Evolutionary conservation across 2,113 vertebrate species (phyloP), one percentile per base, ranked within the genome.

Genomic region (Dicentrarchus labrax): DNA sequence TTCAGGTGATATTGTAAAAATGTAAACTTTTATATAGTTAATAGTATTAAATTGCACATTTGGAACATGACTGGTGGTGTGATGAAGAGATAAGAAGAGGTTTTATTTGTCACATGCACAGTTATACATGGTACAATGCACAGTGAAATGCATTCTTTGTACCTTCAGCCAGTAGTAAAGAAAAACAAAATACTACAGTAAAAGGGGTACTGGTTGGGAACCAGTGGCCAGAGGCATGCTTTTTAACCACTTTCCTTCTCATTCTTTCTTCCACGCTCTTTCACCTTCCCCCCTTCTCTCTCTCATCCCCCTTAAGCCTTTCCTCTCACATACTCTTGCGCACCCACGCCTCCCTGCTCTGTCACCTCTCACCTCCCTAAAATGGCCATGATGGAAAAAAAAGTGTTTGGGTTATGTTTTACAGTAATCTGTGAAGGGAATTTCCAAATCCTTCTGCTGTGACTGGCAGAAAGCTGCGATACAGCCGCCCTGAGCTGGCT

Each of bases 321-420:
- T 77, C 17, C 22, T 56, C 22, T 62, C 66, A 15, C 22, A n/a
- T 17, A 10, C 24, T 50, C 15, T 72, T 8, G 30, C 50, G 47
- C 39, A 21, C 21, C 16, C 9, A 21, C 6, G 0, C 38, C 38
- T 30, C 12, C 38, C 39, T 12, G 2, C 68, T 51, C 39, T 21
- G 4, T 11, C 62, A 22, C 24, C 53, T 54, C n/a, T 66, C 66
- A 48, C 57, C n/a, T 80, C 53, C n/a, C 15, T 21, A 69, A 11
- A 53, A 65, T 19, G 47, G n/a, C 51, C 19, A 39, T 21, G 30
- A 60, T 8, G 1, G 24, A 22, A 68, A 69, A 30, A 61, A 53
- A 66, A 57, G 45, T 16, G 15, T 22, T 21, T 24, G 50, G 38
- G 2, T 51, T 30, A 56, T 73, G 21, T 85, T 80, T 64, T 64